Percentiles rank a stretch among this genome's conserved stretches.
These are phyloP conservation scores for Bolborhynchus lineola DNA, from an alignment of 2,113 vertebrate genomes.

Conservation along the genomic window DNA sequence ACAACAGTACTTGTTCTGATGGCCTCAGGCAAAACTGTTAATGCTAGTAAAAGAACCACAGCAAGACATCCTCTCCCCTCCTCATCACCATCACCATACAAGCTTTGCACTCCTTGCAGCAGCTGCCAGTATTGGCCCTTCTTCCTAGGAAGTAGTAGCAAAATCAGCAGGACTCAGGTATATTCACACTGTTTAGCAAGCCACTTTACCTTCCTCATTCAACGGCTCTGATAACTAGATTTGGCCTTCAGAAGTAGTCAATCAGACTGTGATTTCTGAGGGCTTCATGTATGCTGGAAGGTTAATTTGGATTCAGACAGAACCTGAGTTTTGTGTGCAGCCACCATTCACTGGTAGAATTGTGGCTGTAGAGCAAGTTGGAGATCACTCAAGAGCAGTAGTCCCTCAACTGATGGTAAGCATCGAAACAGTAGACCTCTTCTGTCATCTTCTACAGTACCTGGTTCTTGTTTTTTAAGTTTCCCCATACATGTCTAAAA, in stretches of 20 bases:
- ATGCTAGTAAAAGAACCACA: background rate
- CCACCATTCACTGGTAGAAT: background rate
- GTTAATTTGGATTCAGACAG: background rate
- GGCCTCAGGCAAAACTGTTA: background rate
- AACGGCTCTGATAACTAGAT: background rate
- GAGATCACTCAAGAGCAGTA: background rate
- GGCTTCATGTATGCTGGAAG: fast-evolving
- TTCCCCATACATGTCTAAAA: background rate
- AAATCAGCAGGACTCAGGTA: background rate
- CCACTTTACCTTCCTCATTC: background rate
- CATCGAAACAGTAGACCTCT: background rate
- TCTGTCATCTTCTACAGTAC: background rate
- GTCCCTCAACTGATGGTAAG: background rate
- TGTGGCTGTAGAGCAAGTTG: background rate
- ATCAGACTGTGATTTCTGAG: background rate
- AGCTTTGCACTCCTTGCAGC: background rate
- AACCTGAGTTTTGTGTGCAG: background rate
- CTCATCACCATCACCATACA: background rate
- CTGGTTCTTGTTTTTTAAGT: background rate
- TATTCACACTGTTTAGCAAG: background rate
- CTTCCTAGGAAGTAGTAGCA: background rate
- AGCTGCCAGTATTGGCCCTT: background rate
- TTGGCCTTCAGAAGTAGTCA: background rate
- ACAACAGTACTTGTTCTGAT: background rate
- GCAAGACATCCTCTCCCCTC: background rate